phyloP scores from a whole-genome alignment of 2,888 invertebrate genomes.

The Tiliacea citrago region DNA sequence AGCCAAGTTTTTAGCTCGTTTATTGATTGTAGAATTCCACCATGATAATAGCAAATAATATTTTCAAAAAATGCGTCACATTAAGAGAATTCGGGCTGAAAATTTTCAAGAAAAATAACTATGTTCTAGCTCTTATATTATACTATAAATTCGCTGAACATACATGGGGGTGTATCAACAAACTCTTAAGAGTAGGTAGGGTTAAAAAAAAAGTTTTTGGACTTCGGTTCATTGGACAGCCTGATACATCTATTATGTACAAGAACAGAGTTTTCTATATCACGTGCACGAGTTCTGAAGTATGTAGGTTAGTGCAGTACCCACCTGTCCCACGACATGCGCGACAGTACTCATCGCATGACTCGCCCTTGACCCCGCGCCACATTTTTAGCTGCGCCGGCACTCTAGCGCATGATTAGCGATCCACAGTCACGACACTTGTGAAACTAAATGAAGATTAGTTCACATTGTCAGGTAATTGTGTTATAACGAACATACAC shows the following conservation, averaged over 20 bases:
- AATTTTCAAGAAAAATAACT: too few relatives aligned
- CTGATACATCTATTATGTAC: neutral
- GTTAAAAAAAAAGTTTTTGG: too few relatives aligned
- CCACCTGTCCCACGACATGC: constrained; percentile 68
- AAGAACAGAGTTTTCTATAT: constrained; percentile 14
- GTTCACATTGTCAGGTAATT: constrained; percentile 64
- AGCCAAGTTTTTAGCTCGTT: too few relatives aligned
- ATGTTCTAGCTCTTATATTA: too few relatives aligned
- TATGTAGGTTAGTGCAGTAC: constrained; percentile 51
- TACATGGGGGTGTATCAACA: too few relatives aligned
- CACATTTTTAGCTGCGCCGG: constrained; percentile 73
- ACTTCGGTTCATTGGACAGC: neutral
- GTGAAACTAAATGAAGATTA: constrained; percentile 70
- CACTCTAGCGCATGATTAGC: constrained; percentile 73
- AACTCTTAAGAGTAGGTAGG: too few relatives aligned
- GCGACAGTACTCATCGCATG: constrained; percentile 60
- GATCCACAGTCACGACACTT: constrained; percentile 81
- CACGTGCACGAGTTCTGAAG: constrained; percentile 26
- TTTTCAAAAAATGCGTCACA: neutral
- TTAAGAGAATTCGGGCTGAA: too few relatives aligned
- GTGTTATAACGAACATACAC: constrained; percentile 51
- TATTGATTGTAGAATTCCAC: neutral
- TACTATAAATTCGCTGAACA: too few relatives aligned
- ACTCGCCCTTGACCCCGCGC: constrained; percentile 67
- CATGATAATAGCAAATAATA: neutral